Percentiles rank a stretch among this genome's conserved stretches.
These are phyloP conservation scores for Pristiophorus japonicus DNA, from an alignment of 2,113 vertebrate genomes.

Conservation along the genomic window DNA sequence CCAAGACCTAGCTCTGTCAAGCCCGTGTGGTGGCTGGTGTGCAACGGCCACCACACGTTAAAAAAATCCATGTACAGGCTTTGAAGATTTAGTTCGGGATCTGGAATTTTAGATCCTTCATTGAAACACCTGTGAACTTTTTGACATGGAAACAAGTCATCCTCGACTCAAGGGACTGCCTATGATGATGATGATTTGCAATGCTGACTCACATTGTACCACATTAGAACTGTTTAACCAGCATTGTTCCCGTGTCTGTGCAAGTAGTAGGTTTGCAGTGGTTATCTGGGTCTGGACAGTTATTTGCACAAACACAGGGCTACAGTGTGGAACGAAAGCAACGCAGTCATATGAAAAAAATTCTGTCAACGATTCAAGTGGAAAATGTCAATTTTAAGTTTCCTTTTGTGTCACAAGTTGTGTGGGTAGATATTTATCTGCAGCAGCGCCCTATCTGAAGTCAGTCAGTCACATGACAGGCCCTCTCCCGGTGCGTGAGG, in stretches of 20 bases:
- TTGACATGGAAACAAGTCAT: too few species aligned
- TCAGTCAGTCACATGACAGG: background rate
- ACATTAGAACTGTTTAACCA: background rate
- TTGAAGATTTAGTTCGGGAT: too few species aligned
- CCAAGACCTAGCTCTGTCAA: too few species aligned
- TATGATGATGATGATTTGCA: too few species aligned
- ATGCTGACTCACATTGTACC: background rate
- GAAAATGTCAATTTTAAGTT: conserved; percentile 12
- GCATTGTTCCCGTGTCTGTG: background rate
- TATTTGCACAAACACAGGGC: background rate
- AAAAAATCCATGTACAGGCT: too few species aligned
- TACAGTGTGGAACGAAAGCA: background rate
- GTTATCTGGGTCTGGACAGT: background rate
- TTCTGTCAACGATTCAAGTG: background rate
- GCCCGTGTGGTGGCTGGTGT: too few species aligned
- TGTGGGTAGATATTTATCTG: conserved; percentile 1
- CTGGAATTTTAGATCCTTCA: too few species aligned
- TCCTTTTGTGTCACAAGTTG: background rate
- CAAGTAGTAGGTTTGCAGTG: too few species aligned
- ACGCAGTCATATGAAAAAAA: background rate
- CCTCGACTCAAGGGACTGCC: too few species aligned
- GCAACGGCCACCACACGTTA: too few species aligned
- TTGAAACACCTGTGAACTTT: too few species aligned
- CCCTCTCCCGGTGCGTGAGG: background rate
- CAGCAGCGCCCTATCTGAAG: background rate